phyloP scores from a whole-genome alignment of 1,140 invertebrate genomes.

The Monochamus saltuarius region DNA sequence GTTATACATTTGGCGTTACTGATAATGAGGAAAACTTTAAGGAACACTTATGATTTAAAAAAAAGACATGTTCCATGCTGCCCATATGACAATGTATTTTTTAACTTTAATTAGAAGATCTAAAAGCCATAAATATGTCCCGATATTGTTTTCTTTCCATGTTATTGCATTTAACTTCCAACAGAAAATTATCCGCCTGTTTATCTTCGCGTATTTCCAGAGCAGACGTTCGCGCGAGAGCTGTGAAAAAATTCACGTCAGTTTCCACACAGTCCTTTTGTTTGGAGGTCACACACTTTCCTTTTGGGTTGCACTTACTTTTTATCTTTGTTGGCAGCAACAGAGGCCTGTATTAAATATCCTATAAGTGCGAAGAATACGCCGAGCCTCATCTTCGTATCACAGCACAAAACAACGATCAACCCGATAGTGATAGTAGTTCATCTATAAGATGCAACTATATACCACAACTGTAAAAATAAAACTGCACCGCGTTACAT shows the following conservation, averaged over 20 bases:
- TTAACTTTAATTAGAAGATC: too few relatives aligned
- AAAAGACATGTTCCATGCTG: too few relatives aligned
- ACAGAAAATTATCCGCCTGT: too few relatives aligned
- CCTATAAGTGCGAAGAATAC: neutral
- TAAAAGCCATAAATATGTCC: too few relatives aligned
- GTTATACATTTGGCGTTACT: too few relatives aligned
- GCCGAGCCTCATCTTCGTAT: neutral
- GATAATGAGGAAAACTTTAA: too few relatives aligned
- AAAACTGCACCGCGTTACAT: neutral
- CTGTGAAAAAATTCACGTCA: neutral
- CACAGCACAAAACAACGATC: neutral
- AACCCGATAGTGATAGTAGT: neutral
- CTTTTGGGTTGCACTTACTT: neutral
- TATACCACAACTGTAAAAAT: neutral
- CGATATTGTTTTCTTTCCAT: too few relatives aligned
- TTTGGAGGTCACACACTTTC: neutral
- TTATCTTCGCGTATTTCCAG: too few relatives aligned
- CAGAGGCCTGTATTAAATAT: neutral
- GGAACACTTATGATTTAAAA: too few relatives aligned
- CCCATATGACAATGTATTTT: too few relatives aligned
- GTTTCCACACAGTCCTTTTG: neutral
- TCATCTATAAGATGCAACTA: constrained; percentile 1
- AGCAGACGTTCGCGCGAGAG: too few relatives aligned
- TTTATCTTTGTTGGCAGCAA: neutral
- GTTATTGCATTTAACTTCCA: too few relatives aligned